A percentile compares a stretch with the other conserved stretches of the same genome.
phyloP scores from a whole-genome alignment of 2,113 vertebrate species.

The Charina bottae region DNA sequence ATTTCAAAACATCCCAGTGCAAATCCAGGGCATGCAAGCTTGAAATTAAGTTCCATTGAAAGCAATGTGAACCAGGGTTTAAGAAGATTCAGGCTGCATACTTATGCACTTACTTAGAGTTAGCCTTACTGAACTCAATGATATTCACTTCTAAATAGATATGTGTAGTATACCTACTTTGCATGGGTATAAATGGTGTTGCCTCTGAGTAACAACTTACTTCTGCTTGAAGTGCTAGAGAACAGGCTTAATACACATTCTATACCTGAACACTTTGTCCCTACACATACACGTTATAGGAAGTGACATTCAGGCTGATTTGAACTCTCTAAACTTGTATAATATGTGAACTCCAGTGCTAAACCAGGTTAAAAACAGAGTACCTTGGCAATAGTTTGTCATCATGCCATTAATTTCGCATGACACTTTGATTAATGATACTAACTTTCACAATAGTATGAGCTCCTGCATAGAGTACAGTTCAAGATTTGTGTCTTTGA shows the following conservation, averaged over 20 bases:
- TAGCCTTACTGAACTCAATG: background rate
- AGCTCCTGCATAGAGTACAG: background rate
- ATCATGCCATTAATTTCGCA: background rate
- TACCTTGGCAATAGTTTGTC: background rate
- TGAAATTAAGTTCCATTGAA: background rate
- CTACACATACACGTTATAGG: background rate
- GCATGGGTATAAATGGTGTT: background rate
- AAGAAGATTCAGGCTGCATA: background rate
- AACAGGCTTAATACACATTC: background rate
- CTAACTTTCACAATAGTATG: background rate
- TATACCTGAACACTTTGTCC: background rate
- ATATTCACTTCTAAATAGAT: background rate
- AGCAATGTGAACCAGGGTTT: background rate
- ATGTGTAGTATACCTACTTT: background rate
- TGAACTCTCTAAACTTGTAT: background rate
- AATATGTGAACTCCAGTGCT: background rate
- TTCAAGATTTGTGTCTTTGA: background rate
- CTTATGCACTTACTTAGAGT: background rate
- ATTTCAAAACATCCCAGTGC: fast-evolving
- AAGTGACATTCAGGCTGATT: background rate
- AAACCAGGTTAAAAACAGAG: background rate
- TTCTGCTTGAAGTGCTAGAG: background rate
- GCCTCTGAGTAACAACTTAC: background rate
- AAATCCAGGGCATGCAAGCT: background rate
- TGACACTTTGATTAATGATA: background rate